These are phyloP conservation scores for Melipona beecheii DNA, from an alignment of 2,888 invertebrate species.

Conservation along the genomic window DNA sequence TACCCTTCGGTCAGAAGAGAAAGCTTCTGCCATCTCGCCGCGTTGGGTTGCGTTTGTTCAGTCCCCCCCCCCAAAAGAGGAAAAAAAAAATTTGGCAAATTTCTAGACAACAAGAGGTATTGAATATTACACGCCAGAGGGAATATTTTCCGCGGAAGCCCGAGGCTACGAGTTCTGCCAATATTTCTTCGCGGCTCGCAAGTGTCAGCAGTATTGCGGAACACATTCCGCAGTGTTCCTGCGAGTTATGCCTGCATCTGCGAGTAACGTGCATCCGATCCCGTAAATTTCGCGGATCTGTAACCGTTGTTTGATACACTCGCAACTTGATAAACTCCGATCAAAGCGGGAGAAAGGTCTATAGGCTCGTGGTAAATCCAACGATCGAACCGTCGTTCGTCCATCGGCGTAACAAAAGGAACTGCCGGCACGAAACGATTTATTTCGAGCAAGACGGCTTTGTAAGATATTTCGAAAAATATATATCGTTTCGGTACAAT, in stretches of 20 bases:
- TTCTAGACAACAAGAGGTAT: neutral
- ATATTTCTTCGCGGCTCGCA: conserved; percentile 43
- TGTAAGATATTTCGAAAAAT: neutral
- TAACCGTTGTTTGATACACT: conserved; percentile 43
- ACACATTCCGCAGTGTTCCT: conserved; percentile 30
- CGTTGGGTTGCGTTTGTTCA: too few relatives aligned
- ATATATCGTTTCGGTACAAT: neutral
- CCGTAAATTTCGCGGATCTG: conserved; percentile 41
- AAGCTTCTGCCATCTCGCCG: too few relatives aligned
- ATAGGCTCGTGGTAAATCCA: neutral
- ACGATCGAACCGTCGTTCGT: neutral
- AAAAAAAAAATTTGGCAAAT: neutral
- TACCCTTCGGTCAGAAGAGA: too few relatives aligned
- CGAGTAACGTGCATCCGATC: neutral
- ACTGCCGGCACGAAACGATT: neutral
- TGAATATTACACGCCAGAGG: neutral
- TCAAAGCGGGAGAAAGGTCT: neutral
- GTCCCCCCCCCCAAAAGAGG: too few relatives aligned
- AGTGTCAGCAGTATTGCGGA: conserved; percentile 45
- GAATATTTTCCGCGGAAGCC: neutral
- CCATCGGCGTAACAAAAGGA: neutral
- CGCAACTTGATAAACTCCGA: conserved; percentile 16
- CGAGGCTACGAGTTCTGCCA: conserved; percentile 18
- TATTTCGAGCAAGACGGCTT: neutral
- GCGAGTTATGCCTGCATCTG: conserved; percentile 33